Conservation (phyloP, 2,113 vertebrate species). For the Odocoileus virginianus region DNA sequence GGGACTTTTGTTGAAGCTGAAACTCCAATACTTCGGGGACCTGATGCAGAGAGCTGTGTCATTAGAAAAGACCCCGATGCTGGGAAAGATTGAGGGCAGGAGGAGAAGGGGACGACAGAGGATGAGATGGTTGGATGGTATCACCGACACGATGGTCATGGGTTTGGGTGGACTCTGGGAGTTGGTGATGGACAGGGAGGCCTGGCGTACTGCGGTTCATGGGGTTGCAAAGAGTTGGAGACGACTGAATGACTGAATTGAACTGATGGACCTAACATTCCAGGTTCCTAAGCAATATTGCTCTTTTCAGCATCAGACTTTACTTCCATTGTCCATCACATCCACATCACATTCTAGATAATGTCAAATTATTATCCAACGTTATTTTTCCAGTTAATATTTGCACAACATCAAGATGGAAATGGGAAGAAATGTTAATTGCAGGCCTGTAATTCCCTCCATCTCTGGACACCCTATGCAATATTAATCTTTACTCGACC, state of each 20-base stretch:
- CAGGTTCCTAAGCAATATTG: background rate
- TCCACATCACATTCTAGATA: background rate
- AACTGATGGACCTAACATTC: background rate
- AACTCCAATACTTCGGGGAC: too few species aligned
- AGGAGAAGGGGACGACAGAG: too few species aligned
- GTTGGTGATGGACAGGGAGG: too few species aligned
- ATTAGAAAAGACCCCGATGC: too few species aligned
- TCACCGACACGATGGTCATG: too few species aligned
- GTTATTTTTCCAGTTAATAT: background rate
- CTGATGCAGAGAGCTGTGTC: too few species aligned
- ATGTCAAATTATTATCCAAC: background rate
- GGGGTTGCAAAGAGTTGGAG: too few species aligned
- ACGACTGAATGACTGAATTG: background rate
- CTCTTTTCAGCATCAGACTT: background rate
- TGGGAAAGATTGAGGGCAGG: too few species aligned
- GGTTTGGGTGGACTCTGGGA: too few species aligned
- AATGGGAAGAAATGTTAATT: background rate
- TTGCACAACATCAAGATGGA: background rate
- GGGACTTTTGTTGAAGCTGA: too few species aligned
- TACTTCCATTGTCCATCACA: background rate
- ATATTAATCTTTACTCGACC: background rate
- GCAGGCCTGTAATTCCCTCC: background rate
- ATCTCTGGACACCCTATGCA: background rate
- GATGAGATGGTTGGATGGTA: too few species aligned
- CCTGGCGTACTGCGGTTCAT: rapidly evolving